Evolutionary conservation across 2,888 invertebrate genomes (phyloP), one percentile per base, ranked within the genome.

Genomic region (Pemphredon lugubris): DNA sequence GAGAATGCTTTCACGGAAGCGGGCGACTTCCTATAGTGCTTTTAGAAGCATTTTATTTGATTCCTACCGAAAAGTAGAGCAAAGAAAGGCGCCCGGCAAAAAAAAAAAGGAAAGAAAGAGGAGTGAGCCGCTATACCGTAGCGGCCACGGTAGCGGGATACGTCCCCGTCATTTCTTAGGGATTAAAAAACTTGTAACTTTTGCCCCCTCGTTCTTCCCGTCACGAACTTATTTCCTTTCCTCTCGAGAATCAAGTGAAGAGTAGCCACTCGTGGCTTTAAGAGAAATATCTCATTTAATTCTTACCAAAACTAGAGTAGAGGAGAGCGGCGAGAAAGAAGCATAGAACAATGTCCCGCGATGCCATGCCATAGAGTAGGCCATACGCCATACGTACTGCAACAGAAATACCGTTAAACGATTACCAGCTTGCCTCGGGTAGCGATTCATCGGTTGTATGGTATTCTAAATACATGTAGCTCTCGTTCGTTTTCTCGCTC

Each of bases 341-440:
- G 72, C 75, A 81, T 58, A 82, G 68, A 70, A 73, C 69, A 66
- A 84, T 53, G 76, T 84, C 76, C 74, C 80, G 73, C 59, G 85
- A 79, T 79, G 82, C 85, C 86, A 85, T 85, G 81, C 81, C 85
- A 84, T 78, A 77, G 76, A 73, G 74, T 66, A 69, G 72, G 79
- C 81, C 83, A 80, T 82, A 75, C 79, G 75, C 84, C 83, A 85
- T 83, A 60, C 76, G 75, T 75, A 61, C 83, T 83, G 79, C 0
- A 75, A 81, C 44, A 61, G 44, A 59, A 66, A 74, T n/a, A 39
- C 34, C 14, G 21, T 14, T 9, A 18, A 26, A 20, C 2, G 21
- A 37, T 34, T 20, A 37, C 0, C n/a, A 11, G 34, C 11, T 34
- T n/a, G n/a, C n/a, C n/a, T n/a, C n/a, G n/a, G n/a, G n/a, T n/a